A percentile compares a stretch with the other conserved stretches of the same genome.
Conservation (phyloP, 2,113 vertebrate genomes). For the Verasper variegatus region DNA sequence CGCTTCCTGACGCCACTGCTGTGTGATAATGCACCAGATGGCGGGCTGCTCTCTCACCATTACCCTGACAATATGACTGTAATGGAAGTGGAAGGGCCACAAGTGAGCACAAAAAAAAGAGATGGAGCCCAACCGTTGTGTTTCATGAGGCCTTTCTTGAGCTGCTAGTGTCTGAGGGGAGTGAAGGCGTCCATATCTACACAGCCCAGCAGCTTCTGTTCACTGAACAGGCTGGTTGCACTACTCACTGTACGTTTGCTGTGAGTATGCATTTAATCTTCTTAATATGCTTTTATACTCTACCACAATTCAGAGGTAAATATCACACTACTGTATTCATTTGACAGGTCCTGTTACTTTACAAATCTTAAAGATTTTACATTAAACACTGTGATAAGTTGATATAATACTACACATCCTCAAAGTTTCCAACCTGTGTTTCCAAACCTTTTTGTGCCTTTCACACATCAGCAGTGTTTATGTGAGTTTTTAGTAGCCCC, state of each 20-base stretch:
- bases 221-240: not conserved
- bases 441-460: no score
- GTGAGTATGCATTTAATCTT: not conserved
- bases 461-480: no score
- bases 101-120: slow-evolving; percentile 45
- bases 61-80: slow-evolving; percentile 65
- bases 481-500: no score
- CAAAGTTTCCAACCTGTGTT: no score
- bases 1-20: slow-evolving; percentile 48
- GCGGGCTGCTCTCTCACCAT: slow-evolving; percentile 53
- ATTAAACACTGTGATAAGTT: no score
- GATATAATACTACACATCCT: no score
- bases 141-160: slow-evolving; percentile 37
- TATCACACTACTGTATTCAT: not conserved
- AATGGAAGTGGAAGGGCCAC: slow-evolving; percentile 65
- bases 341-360: not conserved
- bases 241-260: not conserved
- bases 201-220: slow-evolving; percentile 8
- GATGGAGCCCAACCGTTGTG: slow-evolving; percentile 60
- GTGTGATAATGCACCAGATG: slow-evolving; percentile 78
- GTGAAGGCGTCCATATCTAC: slow-evolving; percentile 7
- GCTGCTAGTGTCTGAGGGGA: slow-evolving; percentile 23
- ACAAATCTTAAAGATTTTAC: no score
- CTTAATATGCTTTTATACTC: not conserved
- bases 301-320: not conserved